A percentile compares a stretch with the other conserved stretches of the same genome.
Evolutionary conservation across 2,888 invertebrate species (phyloP).

Genomic region (Anaspis maculata): DNA sequence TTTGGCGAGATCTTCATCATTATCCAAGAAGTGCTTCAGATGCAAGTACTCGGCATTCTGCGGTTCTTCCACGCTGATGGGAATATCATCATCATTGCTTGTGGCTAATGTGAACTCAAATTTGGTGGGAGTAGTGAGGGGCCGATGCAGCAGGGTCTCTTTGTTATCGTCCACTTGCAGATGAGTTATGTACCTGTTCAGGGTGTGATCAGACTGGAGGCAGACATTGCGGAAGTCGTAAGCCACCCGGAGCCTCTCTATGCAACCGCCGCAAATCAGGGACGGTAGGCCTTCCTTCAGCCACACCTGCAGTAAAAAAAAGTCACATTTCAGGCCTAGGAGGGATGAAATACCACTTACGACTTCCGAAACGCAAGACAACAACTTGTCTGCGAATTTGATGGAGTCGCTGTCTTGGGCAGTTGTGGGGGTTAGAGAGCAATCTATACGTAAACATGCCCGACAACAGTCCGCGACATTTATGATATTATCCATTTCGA

Average conservation of each 20-base stretch:
- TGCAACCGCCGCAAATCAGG: conserved; percentile 34
- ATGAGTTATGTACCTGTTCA: conserved; percentile 28
- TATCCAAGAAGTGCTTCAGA: conserved; percentile 37
- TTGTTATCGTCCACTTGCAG: conserved; percentile 25
- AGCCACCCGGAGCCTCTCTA: conserved; percentile 33
- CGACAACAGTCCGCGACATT: conserved; percentile 36
- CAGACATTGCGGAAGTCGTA: conserved; percentile 36
- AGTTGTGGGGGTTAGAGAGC: conserved; percentile 33
- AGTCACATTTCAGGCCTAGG: background rate
- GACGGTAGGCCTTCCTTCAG: conserved; percentile 33
- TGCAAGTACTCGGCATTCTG: conserved; percentile 35
- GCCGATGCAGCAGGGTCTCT: conserved; percentile 15
- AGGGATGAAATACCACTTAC: conserved; percentile 23
- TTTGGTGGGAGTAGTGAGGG: conserved; percentile 27
- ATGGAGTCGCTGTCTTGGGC: conserved; percentile 33
- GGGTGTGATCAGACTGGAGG: conserved; percentile 33
- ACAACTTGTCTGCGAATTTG: conserved; percentile 35
- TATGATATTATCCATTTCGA: conserved; percentile 24
- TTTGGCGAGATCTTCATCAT: conserved; percentile 31
- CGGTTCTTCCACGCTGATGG: conserved; percentile 29
- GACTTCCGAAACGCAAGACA: conserved; percentile 36
- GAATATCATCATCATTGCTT: conserved; percentile 19
- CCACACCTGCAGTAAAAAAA: conserved; percentile 29
- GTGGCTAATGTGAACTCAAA: conserved; percentile 28
- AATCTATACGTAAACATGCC: conserved; percentile 36